Evolutionary conservation across 2,113 vertebrate species (phyloP).

Genomic region (Prolemur simus): DNA sequence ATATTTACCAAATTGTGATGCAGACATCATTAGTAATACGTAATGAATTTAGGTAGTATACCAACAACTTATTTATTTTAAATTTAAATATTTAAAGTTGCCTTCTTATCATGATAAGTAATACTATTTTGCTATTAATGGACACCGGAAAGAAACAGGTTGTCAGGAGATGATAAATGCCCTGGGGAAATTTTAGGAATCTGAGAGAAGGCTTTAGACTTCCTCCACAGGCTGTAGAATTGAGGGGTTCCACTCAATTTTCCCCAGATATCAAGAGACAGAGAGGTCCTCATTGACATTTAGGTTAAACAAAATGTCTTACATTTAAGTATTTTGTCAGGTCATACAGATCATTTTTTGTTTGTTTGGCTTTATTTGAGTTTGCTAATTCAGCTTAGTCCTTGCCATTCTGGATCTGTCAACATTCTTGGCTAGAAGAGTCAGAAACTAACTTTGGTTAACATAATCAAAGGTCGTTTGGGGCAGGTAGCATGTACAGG

Average conservation of each 20-base stretch:
- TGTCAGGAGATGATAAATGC: neutral
- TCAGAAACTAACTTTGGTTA: neutral
- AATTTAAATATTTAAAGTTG: neutral
- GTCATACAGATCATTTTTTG: neutral
- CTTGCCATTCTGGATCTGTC: neutral
- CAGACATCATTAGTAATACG: neutral
- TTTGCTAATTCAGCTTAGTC: neutral
- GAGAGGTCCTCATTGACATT: neutral
- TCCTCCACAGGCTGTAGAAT: neutral
- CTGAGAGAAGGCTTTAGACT: neutral
- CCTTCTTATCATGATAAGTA: neutral
- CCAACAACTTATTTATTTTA: neutral
- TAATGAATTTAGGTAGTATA: neutral
- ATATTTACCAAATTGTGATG: slow-evolving; percentile 14
- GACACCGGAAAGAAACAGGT: neutral
- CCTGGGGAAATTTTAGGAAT: neutral
- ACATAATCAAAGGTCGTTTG: neutral
- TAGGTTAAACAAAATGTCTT: neutral
- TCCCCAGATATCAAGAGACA: neutral
- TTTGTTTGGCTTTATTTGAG: neutral
- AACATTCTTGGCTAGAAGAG: neutral
- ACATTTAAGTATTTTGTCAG: neutral
- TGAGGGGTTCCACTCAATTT: neutral
- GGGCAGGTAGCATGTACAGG: neutral
- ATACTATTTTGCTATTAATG: slow-evolving; percentile 16